Evolutionary conservation across 2,797 vertebrate species (phyloP).

Genomic region (Eleutherodactylus coqui): DNA sequence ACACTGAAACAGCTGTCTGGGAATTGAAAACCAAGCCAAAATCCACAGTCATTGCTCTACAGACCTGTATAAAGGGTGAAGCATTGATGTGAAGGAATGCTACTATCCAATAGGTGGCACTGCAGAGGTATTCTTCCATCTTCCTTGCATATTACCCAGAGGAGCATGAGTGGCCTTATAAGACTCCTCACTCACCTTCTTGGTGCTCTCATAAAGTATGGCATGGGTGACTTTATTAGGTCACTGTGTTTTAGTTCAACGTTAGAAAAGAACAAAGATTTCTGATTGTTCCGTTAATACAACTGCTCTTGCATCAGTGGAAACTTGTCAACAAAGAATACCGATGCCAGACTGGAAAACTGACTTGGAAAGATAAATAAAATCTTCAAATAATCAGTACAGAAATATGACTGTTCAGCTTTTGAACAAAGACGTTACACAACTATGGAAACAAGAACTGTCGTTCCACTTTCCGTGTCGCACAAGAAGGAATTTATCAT

Average conservation of each 20-base stretch:
- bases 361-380: neutral
- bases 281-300: neutral
- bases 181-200: no score
- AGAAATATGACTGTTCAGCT: neutral
- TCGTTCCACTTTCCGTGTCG: neutral
- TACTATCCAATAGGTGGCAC: no score
- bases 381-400: slow-evolving; percentile 7
- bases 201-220: no score
- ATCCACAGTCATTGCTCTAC: no score
- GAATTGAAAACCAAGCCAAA: no score
- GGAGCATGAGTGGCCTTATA: no score
- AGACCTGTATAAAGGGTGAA: no score
- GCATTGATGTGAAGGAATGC: no score
- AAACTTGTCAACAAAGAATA: slow-evolving; percentile 8
- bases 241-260: neutral
- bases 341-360: slow-evolving; percentile 16
- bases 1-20: no score
- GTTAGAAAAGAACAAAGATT: neutral
- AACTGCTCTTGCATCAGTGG: neutral
- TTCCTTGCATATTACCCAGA: no score
- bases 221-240: neutral
- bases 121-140: no score
- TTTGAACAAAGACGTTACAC: neutral
- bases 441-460: slow-evolving; percentile 17
- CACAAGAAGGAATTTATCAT: neutral